Evolutionary conservation across 2,113 vertebrate species (phyloP).

Genomic region (Gymnocephalus cernua): DNA sequence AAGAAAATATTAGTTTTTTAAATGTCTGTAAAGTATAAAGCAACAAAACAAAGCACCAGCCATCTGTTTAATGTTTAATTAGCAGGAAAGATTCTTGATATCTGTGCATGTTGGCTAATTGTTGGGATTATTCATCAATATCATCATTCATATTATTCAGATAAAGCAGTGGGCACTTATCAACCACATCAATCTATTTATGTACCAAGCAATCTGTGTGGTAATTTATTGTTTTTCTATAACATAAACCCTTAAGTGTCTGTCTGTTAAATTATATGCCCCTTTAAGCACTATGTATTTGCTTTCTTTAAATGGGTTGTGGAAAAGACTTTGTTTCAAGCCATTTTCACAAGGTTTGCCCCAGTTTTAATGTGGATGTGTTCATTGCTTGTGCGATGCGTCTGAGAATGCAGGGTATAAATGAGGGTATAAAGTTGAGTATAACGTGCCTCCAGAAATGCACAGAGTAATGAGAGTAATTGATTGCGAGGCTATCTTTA

Average conservation of each 20-base stretch:
- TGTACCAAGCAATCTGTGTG: not conserved
- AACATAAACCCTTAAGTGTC: conserved; percentile 26
- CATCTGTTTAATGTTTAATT: not conserved
- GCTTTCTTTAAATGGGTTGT: conserved; percentile 20
- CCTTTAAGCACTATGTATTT: conserved; percentile 24
- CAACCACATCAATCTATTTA: conserved; percentile 17
- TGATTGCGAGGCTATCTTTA: not conserved
- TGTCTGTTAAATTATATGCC: not conserved
- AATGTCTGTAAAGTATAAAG: not conserved
- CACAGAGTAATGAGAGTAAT: not conserved
- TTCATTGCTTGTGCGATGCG: not conserved
- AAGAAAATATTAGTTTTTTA: not conserved
- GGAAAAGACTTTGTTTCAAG: conserved; percentile 45
- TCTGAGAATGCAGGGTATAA: not conserved
- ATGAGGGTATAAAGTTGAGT: not conserved
- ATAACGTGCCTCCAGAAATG: not conserved
- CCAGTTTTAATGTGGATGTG: not conserved
- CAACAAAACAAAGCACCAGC: not conserved
- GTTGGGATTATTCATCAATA: not conserved
- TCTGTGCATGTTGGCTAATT: not conserved
- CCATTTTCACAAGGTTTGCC: conserved; percentile 3
- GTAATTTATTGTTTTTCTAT: not conserved
- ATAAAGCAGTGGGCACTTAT: not conserved
- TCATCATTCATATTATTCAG: not conserved
- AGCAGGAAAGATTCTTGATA: not conserved